A percentile compares a stretch with the other conserved stretches of the same genome.
phyloP scores from a whole-genome alignment of 1,140 invertebrate species.

The Aricia agestis region DNA sequence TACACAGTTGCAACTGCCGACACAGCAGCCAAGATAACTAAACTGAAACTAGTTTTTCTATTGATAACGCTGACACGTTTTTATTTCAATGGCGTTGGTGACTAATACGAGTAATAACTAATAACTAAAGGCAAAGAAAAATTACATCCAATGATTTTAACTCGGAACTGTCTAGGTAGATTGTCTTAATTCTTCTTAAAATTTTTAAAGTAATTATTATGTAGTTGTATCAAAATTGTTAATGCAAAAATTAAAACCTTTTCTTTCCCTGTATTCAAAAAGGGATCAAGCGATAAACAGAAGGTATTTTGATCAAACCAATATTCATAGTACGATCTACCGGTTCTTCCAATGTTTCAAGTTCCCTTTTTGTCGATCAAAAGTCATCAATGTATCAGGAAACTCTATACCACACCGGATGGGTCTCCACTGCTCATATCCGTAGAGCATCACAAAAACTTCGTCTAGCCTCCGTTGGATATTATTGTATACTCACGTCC shows the following conservation, averaged over 20 bases:
- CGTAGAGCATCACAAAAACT: constrained; percentile 33
- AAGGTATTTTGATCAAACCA: too few relatives aligned
- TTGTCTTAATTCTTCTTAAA: too few relatives aligned
- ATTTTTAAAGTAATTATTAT: too few relatives aligned
- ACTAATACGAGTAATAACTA: neutral
- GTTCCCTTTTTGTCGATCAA: neutral
- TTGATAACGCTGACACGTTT: constrained; percentile 4
- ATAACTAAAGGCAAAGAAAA: neutral
- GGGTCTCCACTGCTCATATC: constrained; percentile 25
- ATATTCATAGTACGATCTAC: neutral
- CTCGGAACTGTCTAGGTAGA: too few relatives aligned
- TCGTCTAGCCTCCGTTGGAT: constrained; percentile 25
- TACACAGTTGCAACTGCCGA: constrained; percentile 3
- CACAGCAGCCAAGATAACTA: neutral
- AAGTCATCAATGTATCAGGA: constrained; percentile 25
- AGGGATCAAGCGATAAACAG: too few relatives aligned
- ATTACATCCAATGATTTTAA: too few relatives aligned
- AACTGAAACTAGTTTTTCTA: constrained; percentile 10
- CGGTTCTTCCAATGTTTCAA: neutral
- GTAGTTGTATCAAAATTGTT: too few relatives aligned
- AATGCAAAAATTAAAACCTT: too few relatives aligned
- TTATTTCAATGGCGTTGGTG: neutral
- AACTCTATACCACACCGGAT: constrained; percentile 31
- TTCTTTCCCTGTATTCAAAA: too few relatives aligned
- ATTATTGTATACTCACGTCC: constrained; percentile 6